phyloP scores from a whole-genome alignment of 1,140 invertebrate species.

The Antheraea mylitta region DNA sequence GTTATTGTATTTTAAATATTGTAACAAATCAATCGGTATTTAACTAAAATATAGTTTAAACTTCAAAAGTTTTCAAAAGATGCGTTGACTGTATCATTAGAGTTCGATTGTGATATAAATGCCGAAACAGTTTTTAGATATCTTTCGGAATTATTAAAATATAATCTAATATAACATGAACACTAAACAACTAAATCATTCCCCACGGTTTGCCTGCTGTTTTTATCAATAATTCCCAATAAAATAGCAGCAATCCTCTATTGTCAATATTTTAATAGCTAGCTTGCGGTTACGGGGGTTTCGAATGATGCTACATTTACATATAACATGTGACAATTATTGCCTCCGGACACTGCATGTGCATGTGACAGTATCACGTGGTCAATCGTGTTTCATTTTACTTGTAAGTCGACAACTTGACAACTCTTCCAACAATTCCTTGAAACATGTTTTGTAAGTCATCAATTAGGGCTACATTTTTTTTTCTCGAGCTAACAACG shows the following conservation, averaged over 20 bases:
- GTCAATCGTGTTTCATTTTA: no score
- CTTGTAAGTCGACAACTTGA: no score
- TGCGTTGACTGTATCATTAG: constrained; percentile 46
- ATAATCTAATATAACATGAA: constrained; percentile 76
- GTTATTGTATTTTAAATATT: no score
- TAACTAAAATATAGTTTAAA: neutral
- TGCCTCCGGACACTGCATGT: no score
- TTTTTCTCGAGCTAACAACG: no score
- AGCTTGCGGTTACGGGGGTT: neutral
- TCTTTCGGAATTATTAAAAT: constrained; percentile 52
- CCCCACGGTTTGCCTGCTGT: constrained; percentile 49
- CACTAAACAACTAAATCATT: constrained; percentile 74
- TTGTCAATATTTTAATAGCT: neutral
- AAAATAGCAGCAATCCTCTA: neutral
- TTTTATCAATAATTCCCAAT: neutral
- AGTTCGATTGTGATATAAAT: constrained; percentile 46
- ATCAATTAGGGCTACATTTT: neutral
- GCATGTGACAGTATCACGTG: no score
- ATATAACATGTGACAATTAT: no score
- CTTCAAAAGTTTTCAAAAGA: constrained; percentile 2
- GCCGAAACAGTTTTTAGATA: constrained; percentile 60
- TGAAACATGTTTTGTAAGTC: neutral
- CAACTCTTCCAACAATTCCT: no score
- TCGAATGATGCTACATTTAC: no score
- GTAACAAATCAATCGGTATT: constrained; percentile 8